phyloP scores from a whole-genome alignment of 1,140 invertebrate species.

The Anastrepha ludens region DNA sequence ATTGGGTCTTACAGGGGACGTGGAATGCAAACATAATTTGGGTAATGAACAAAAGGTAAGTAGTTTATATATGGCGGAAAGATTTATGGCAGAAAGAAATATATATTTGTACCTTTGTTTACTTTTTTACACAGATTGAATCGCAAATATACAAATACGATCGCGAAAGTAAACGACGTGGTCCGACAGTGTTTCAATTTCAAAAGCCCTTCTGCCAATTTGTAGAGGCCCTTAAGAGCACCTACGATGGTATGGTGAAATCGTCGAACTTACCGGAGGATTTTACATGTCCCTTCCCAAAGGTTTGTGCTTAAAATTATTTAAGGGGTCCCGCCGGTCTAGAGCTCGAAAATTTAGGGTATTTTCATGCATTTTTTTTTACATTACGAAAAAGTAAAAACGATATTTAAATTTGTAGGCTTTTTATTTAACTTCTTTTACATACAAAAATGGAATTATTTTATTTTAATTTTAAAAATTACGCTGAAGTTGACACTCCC shows the following conservation, averaged over 20 bases:
- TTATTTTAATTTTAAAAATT: no score
- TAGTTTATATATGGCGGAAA: neutral
- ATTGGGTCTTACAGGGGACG: slow-evolving; percentile 24
- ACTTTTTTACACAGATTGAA: neutral
- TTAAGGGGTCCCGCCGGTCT: neutral
- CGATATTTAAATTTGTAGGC: no score
- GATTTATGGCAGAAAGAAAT: neutral
- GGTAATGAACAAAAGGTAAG: slow-evolving; percentile 23
- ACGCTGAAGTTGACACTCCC: no score
- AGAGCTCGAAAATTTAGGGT: no score
- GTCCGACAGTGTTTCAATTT: slow-evolving; percentile 40
- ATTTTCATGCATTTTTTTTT: no score
- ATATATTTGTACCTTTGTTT: neutral
- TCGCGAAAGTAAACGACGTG: slow-evolving; percentile 35
- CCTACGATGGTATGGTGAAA: slow-evolving; percentile 6
- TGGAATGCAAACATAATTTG: slow-evolving; percentile 21
- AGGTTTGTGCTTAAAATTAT: slow-evolving; percentile 20
- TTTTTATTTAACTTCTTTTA: neutral
- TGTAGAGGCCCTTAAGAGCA: neutral
- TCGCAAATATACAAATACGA: slow-evolving; percentile 43
- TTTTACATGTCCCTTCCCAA: slow-evolving; percentile 21
- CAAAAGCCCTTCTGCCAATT: slow-evolving; percentile 26
- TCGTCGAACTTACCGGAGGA: slow-evolving; percentile 26
- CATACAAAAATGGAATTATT: neutral
- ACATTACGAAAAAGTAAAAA: no score